Conservation (phyloP, 2,797 vertebrate species). For the Sebastes cheni region DNA sequence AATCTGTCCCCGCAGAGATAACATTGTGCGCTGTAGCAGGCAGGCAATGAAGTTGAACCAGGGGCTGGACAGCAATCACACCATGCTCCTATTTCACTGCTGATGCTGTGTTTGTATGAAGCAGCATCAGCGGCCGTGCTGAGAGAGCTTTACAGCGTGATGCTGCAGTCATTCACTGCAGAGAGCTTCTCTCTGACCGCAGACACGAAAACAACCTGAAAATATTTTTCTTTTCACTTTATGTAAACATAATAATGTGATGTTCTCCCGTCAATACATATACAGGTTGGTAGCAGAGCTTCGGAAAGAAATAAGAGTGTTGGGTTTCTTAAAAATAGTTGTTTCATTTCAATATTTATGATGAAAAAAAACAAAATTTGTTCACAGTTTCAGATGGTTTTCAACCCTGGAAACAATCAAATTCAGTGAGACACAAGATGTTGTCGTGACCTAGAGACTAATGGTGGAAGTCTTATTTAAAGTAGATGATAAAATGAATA, state of each 20-base stretch:
- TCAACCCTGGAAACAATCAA: background rate
- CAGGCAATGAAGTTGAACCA: slow-evolving; percentile 43
- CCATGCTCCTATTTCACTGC: slow-evolving; percentile 6
- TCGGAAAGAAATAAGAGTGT: background rate
- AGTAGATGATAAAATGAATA: background rate
- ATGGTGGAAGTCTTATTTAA: background rate
- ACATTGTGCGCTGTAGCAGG: slow-evolving; percentile 58
- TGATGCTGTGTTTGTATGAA: slow-evolving; percentile 1
- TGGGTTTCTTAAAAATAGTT: background rate
- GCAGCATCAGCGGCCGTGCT: background rate
- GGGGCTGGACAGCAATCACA: slow-evolving; percentile 76
- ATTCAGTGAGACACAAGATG: background rate
- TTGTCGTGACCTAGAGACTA: background rate
- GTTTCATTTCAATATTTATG: no score
- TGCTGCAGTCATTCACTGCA: background rate
- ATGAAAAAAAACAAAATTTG: background rate
- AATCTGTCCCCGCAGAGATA: slow-evolving; percentile 10
- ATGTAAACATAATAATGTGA: background rate
- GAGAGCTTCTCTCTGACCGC: background rate
- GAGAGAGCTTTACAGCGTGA: background rate
- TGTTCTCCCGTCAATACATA: background rate
- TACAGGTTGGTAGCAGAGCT: background rate
- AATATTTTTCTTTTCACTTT: background rate
- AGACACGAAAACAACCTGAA: background rate
- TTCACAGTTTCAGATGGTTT: background rate